These are phyloP conservation scores for Sphenodon punctatus DNA, from an alignment of 2,797 vertebrate genomes.

Conservation along the genomic window DNA sequence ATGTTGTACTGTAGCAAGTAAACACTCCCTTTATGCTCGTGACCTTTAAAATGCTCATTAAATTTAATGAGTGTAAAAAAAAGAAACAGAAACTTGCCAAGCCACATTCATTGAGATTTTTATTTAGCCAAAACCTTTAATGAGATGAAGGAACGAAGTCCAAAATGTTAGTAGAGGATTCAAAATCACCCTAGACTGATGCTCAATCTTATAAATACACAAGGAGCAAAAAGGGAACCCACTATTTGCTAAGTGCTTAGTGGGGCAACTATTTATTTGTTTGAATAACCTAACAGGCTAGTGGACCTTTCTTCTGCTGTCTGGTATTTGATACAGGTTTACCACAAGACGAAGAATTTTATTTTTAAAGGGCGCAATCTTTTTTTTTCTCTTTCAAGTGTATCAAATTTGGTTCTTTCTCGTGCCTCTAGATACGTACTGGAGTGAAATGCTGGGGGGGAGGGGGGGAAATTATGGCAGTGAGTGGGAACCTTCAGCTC, in stretches of 20 bases:
- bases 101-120: background rate
- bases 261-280: background rate
- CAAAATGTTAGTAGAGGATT: background rate
- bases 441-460: no score
- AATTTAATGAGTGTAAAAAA: constrained; percentile 55
- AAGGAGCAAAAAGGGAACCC: background rate
- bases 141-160: background rate
- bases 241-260: rapidly evolving
- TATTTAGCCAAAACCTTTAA: constrained; percentile 18
- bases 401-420: no score
- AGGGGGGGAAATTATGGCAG: no score
- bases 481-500: no score
- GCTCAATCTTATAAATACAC: background rate
- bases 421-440: no score
- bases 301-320: no score
- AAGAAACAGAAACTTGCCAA: constrained; percentile 39
- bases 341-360: no score
- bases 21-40: constrained; percentile 40
- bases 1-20: constrained; percentile 1
- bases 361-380: no score
- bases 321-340: no score
- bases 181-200: background rate
- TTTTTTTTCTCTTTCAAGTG: no score
- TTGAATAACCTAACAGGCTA: background rate
- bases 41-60: constrained; percentile 63